Base-by-base conservation (phyloP, 2,888 invertebrate genomes). In the Napeogenes sylphis region DNA sequence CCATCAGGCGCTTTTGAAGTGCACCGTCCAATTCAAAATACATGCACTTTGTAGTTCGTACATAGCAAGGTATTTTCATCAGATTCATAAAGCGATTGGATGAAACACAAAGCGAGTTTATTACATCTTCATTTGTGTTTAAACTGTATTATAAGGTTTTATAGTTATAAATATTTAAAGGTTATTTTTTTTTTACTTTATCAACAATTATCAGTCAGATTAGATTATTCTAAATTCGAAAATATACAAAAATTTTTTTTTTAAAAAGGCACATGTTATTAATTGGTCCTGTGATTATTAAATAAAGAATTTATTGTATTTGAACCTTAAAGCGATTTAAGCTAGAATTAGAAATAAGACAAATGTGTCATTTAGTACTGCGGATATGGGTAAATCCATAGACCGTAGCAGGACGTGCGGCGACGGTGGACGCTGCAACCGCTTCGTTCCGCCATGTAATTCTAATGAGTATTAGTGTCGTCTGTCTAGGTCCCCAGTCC, bases 391-490 rank as follows among this genome's bases (percentile, higher is more conserved):
- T 66, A 64, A 63, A 65, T 68, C 59, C 65, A 66, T 64, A 67
- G 60, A 66, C 69, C 68, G 64, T 71, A 65, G 69, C 67, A 59
- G 65, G 70, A 60, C 62, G 65, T 61, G 69, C 58, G 66, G 59
- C 68, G 68, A 65, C 64, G 68, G 67, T 63, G 61, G 59, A 62
- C 64, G 70, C 66, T 66, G 67, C 68, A 68, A 62, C 73, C 75
- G 73, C 73, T 75, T 75, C 80, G 85, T 85, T 84, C 83, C 84
- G 85, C 77, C 83, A 88, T 90, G 90, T 89, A 88, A 90, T 87
- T 90, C 88, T 90, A 90, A 90, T 90, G 90, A 90, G 89, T 87
- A 89, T 89, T 89, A 89, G 85, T 82, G 84, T 83, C 83, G 81
- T 82, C 77, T 82, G 79, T 84, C 83, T 78, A 74, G 76, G 64